Percentiles rank a stretch among this genome's conserved stretches.
Evolutionary conservation across 2,888 invertebrate genomes (phyloP).

Genomic region (Drosophila koepferae): DNA sequence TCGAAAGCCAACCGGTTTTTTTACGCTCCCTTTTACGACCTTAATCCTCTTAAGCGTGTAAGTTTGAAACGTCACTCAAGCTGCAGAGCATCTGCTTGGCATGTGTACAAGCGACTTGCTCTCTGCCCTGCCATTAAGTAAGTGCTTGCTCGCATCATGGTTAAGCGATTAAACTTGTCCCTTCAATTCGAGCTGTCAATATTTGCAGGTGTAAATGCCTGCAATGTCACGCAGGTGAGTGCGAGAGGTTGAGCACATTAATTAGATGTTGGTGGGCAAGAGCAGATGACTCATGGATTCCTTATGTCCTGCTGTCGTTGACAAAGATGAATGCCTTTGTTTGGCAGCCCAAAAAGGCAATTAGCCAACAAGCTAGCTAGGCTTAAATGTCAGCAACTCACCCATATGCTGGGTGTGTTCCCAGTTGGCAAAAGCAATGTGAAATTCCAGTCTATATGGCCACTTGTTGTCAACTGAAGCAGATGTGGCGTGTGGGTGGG

Average conservation of each 20-base stretch:
- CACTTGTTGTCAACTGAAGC: constrained; percentile 58
- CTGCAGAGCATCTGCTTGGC: constrained; percentile 22
- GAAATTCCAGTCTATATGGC: constrained; percentile 59
- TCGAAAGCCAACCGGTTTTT: neutral
- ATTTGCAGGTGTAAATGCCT: constrained; percentile 44
- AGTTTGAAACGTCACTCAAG: neutral
- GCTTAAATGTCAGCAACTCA: constrained; percentile 47
- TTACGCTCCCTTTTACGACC: constrained; percentile 3
- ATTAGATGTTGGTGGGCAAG: constrained; percentile 53
- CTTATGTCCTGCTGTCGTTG: constrained; percentile 37
- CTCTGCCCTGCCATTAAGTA: constrained; percentile 21
- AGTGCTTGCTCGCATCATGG: constrained; percentile 40
- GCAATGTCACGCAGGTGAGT: constrained; percentile 26
- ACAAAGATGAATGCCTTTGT: constrained; percentile 67
- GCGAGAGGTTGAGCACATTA: constrained; percentile 39
- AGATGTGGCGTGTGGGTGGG: constrained; percentile 2
- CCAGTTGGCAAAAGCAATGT: constrained; percentile 27
- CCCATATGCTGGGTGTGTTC: constrained; percentile 30
- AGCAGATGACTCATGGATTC: constrained; percentile 37
- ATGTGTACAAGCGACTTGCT: neutral
- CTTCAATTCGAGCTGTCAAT: constrained; percentile 43
- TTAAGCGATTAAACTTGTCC: constrained; percentile 30
- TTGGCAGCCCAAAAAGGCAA: constrained; percentile 53
- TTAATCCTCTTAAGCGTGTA: neutral
- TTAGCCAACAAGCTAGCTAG: constrained; percentile 54